Base-by-base conservation (phyloP, 2,888 invertebrate species). In the Sericinus montela region DNA sequence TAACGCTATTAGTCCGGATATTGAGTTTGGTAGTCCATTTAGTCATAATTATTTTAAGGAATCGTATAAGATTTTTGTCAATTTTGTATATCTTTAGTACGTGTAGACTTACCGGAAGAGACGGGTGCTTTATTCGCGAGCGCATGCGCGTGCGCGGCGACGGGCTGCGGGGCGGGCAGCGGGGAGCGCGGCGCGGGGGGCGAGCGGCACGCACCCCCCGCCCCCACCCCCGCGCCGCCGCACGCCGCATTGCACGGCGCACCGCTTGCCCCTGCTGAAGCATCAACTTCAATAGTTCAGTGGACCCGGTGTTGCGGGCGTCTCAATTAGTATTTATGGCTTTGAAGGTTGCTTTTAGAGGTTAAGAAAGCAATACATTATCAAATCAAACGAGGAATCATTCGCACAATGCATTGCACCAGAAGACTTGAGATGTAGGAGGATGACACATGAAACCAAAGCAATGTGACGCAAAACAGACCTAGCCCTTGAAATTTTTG, bases 401-500 rank as follows among this genome's bases (percentile, higher is more conserved):
- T 19, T 3, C 5, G 2, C 5, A 19, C 19, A 19, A 19, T 25
- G 25, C 25, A 25, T 8, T 25, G 6, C 8, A 8, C 7, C 4
- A 25, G 7, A 25, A 7, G 7, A 25, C 8, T 2, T 19, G 8
- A 16, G 28, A 32, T 11, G 8, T 15, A n/a, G 40, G 8, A 28
- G 35, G 10, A 34, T 39, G 16, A 1, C 28, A 44, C 1, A 44
- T 34, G 19, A 14, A 34, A 40, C n/a, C 10, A 16, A 39, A 49
- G 44, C 39, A 40, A 48, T 45, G 40, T 29, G 43, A 38, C 45
- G 30, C 36, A 49, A 41, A 41, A 28, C 14, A 39, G 9, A 42
- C 35, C 56, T 66, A 74, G 75, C 75, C 76, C 72, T 65, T 72
- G 69, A 71, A 72, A 72, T 69, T 66, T 75, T 72, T 68, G 69